Evolutionary conservation across 2,113 vertebrate genomes (phyloP).

Genomic region (Petrocephalus microphthalmus): DNA sequence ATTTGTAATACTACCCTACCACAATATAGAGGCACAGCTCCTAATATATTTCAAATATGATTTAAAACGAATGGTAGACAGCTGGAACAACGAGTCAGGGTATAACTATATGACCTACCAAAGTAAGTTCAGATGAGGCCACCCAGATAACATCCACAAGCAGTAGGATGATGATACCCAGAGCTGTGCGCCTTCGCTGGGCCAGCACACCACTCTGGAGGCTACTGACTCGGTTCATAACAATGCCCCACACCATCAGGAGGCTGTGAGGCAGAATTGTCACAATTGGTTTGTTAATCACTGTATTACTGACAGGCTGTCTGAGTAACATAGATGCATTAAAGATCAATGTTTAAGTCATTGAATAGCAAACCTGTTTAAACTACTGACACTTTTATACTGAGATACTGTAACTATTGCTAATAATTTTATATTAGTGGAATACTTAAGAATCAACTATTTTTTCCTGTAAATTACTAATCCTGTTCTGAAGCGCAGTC

Average conservation of each 20-base stretch:
- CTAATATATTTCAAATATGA: neutral
- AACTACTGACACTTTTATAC: neutral
- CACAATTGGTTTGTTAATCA: neutral
- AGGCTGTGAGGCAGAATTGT: conserved; percentile 28
- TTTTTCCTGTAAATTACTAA: too few relatives aligned
- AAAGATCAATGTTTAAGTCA: neutral
- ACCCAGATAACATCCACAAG: conserved; percentile 96
- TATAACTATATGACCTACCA: conserved; percentile 63
- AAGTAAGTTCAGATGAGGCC: conserved; percentile 88
- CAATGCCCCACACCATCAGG: conserved; percentile 81
- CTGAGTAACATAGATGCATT: neutral
- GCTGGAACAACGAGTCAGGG: neutral
- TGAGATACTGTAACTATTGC: too few relatives aligned
- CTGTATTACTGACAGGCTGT: neutral
- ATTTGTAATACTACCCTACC: neutral
- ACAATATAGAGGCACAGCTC: neutral
- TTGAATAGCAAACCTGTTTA: neutral
- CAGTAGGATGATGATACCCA: conserved; percentile 85
- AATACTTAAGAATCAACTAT: too few relatives aligned
- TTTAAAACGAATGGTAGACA: neutral
- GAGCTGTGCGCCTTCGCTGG: conserved; percentile 79
- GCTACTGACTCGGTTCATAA: conserved; percentile 85
- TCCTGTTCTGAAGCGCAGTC: neutral
- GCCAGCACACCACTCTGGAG: conserved; percentile 71
- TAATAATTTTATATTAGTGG: neutral